These are phyloP conservation scores for Macrotis lagotis DNA, from an alignment of 2,113 vertebrate species.

Conservation along the genomic window DNA sequence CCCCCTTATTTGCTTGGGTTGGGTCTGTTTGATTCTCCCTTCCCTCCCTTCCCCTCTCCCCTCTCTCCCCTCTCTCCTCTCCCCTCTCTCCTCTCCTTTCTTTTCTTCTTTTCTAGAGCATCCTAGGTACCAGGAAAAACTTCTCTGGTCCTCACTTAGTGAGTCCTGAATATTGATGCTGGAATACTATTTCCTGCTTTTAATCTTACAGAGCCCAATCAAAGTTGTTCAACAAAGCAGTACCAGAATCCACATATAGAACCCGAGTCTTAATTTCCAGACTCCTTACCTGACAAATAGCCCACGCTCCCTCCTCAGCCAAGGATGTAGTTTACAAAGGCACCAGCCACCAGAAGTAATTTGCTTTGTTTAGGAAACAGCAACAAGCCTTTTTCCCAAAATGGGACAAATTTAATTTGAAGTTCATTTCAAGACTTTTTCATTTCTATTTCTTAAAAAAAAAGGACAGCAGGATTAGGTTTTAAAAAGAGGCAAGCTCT, in stretches of 20 bases:
- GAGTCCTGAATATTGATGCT: background rate
- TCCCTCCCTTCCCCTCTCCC: background rate
- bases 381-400: slow-evolving; percentile 43
- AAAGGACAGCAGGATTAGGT: background rate
- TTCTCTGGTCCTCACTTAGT: background rate
- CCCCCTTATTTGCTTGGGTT: background rate
- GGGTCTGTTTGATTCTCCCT: background rate
- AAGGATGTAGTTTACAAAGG: background rate
- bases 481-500: slow-evolving; percentile 42
- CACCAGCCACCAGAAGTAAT: background rate
- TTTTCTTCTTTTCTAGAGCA: slow-evolving; percentile 27
- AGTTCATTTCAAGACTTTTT: slow-evolving; percentile 35
- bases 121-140: slow-evolving; percentile 34
- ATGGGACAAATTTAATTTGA: slow-evolving; percentile 49
- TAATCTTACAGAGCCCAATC: background rate
- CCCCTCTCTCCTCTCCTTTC: too few relatives aligned
- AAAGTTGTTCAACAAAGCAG: slow-evolving; percentile 19
- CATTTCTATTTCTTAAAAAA: slow-evolving; percentile 31
- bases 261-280: slow-evolving; percentile 26
- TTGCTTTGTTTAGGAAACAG: slow-evolving; percentile 14
- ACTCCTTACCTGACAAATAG: background rate
- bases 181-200: background rate
- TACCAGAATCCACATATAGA: background rate
- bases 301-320: background rate
- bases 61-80: background rate